A percentile compares a stretch with the other conserved stretches of the same genome.
Evolutionary conservation across 2,797 vertebrate species (phyloP).

Genomic region (Glyptemys insculpta): DNA sequence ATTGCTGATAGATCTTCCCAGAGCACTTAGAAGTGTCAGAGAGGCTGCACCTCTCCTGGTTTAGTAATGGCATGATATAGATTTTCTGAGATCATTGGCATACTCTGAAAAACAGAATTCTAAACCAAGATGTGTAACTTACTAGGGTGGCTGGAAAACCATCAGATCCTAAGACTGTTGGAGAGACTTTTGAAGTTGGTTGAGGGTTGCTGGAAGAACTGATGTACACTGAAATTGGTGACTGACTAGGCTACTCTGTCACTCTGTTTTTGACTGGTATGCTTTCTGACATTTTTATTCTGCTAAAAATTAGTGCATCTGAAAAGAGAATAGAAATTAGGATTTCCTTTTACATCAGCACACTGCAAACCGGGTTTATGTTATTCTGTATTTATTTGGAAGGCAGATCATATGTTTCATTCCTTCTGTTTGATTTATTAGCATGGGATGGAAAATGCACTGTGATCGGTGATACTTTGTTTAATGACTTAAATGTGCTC

Average conservation of each 20-base stretch:
- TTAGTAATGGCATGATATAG: background rate
- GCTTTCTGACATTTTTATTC: background rate
- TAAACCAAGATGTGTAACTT: background rate
- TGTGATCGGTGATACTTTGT: slow-evolving; percentile 13
- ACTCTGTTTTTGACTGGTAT: background rate
- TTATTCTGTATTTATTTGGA: slow-evolving; percentile 1
- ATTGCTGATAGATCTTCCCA: background rate
- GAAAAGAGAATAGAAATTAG: slow-evolving; percentile 14
- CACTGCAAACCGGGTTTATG: slow-evolving; percentile 1
- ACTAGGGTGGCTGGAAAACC: background rate
- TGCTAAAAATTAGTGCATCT: background rate
- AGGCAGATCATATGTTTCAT: background rate
- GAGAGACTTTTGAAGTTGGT: background rate
- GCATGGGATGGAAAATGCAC: slow-evolving; percentile 27
- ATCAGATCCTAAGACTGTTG: background rate
- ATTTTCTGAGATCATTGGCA: background rate
- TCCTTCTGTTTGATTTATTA: slow-evolving; percentile 38
- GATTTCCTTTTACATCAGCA: background rate
- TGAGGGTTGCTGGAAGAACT: background rate
- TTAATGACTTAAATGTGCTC: background rate
- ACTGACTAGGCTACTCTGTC: background rate
- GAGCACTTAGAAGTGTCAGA: background rate
- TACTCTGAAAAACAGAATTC: slow-evolving; percentile 1
- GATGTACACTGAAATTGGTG: accelerated
- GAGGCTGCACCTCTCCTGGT: background rate